phyloP scores from a whole-genome alignment of 2,113 vertebrate genomes.

The Elephantulus edwardii region DNA sequence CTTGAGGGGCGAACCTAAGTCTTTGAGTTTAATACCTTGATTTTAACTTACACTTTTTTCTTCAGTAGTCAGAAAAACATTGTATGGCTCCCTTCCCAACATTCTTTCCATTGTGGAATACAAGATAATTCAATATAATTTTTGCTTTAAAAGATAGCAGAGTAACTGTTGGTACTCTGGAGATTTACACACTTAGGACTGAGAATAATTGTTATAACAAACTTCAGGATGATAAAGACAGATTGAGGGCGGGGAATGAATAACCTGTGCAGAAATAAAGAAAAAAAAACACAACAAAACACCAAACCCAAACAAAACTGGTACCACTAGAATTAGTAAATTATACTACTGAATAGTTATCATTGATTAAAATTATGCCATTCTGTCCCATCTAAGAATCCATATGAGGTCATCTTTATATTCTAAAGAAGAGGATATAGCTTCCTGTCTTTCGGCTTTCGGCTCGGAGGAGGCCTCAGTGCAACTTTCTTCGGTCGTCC shows the following conservation, averaged over 20 bases:
- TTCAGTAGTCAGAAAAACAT: background rate
- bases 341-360: background rate
- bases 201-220: background rate
- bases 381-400: background rate
- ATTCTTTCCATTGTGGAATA: constrained; percentile 26
- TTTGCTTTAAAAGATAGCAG: constrained; percentile 2
- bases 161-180: background rate
- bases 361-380: background rate
- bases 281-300: too few relatives aligned
- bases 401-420: constrained; percentile 4
- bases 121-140: constrained; percentile 14
- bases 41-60: background rate
- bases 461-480: too few relatives aligned
- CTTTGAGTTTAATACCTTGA: background rate
- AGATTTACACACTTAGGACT: background rate
- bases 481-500: too few relatives aligned
- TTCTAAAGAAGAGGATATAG: constrained; percentile 15
- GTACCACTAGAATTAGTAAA: background rate
- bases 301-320: too few relatives aligned
- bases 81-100: background rate
- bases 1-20: background rate
- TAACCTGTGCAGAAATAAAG: background rate
- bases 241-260: background rate
- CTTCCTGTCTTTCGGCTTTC: too few relatives aligned
- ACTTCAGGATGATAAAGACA: background rate